phyloP scores from a whole-genome alignment of 2,113 vertebrate genomes.

The Tupaia tana region DNA sequence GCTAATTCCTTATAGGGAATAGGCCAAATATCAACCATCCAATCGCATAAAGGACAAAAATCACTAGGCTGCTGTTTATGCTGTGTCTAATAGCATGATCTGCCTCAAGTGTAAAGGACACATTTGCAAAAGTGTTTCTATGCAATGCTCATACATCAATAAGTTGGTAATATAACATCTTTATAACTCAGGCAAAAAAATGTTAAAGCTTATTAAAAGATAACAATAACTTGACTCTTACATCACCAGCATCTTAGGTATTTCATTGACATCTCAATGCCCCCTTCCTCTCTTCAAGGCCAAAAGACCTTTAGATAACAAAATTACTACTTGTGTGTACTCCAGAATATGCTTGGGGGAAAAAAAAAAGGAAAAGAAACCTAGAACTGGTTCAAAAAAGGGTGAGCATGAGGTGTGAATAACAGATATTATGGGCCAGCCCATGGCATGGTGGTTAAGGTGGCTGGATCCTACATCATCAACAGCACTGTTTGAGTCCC shows the following conservation, averaged over 20 bases:
- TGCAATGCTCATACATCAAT: background rate
- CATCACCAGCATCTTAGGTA: background rate
- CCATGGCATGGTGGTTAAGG: too few relatives aligned
- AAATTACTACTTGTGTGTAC: background rate
- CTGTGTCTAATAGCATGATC: background rate
- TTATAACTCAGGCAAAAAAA: background rate
- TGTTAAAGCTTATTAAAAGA: background rate
- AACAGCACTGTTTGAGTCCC: too few relatives aligned
- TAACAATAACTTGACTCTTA: background rate
- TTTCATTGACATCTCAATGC: background rate
- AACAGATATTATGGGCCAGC: background rate
- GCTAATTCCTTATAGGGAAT: background rate
- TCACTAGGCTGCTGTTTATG: background rate
- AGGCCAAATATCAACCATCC: background rate
- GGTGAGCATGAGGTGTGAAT: background rate
- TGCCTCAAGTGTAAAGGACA: background rate
- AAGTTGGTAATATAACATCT: background rate
- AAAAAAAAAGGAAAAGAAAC: slow-evolving; percentile 28
- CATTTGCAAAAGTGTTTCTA: slow-evolving; percentile 3
- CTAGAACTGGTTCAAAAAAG: background rate
- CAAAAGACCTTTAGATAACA: background rate
- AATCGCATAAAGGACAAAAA: slow-evolving; percentile 3
- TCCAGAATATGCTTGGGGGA: background rate
- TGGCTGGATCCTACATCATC: too few relatives aligned
- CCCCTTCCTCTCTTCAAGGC: background rate